A percentile compares a stretch with the other conserved stretches of the same genome.
These are phyloP conservation scores for Leuctra nigra DNA, from an alignment of 2,888 invertebrate genomes.

Conservation along the genomic window DNA sequence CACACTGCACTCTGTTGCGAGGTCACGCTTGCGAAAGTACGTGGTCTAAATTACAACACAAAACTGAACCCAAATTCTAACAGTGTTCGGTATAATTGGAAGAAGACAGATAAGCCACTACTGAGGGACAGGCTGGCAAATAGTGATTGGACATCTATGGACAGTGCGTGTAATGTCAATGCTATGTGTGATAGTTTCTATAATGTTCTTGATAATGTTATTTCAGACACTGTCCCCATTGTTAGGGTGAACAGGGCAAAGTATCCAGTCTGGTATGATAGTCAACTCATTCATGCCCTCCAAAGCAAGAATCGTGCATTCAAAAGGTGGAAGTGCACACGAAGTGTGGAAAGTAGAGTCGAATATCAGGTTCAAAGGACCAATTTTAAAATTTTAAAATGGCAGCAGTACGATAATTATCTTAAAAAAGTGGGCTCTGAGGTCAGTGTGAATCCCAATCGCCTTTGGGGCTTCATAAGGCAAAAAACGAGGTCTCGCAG, in stretches of 20 bases:
- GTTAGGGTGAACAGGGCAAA: not conserved
- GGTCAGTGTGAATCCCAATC: not conserved
- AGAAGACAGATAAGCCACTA: not conserved
- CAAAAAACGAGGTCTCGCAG: not conserved
- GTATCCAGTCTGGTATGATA: constrained; percentile 1
- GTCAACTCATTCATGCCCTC: not conserved
- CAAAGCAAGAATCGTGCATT: not conserved
- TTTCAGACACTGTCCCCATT: not conserved
- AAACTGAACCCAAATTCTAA: too few species aligned
- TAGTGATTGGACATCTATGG: not conserved
- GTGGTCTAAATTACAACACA: too few species aligned
- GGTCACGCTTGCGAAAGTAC: not conserved
- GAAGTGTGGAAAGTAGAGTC: not conserved
- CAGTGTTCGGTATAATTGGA: too few species aligned
- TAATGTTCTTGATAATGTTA: too few species aligned
- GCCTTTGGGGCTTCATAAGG: not conserved
- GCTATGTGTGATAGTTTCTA: not conserved
- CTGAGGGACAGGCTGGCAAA: not conserved
- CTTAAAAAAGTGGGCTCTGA: not conserved
- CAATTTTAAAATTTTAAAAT: not conserved
- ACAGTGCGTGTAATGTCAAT: not conserved
- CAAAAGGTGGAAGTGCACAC: not conserved
- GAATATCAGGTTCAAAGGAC: not conserved
- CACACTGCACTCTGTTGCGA: not conserved
- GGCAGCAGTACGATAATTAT: not conserved